Evolutionary conservation across 1,140 invertebrate genomes (phyloP).

Genomic region (Cataglyphis hispanica): DNA sequence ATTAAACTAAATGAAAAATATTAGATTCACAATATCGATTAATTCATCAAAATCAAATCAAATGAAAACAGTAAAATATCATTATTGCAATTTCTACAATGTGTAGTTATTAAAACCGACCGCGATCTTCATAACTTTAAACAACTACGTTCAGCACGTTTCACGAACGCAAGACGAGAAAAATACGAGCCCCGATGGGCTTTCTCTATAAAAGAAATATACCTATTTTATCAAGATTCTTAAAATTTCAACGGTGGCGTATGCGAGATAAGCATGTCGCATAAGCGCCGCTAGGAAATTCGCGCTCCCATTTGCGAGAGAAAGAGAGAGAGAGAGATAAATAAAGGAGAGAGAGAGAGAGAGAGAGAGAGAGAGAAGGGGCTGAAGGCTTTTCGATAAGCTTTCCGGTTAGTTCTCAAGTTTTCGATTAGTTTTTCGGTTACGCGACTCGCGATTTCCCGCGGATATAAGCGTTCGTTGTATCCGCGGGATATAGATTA

Average conservation of each 20-base stretch:
- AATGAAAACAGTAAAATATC: neutral
- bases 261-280: constrained; percentile 52
- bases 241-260: constrained; percentile 40
- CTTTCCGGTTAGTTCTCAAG: constrained; percentile 62
- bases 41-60: too few species aligned
- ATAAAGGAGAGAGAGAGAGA: neutral
- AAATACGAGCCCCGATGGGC: constrained; percentile 24
- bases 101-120: constrained; percentile 9
- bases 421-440: constrained; percentile 65
- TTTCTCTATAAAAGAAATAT: constrained; percentile 1
- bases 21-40: too few species aligned
- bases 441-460: constrained; percentile 61
- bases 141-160: neutral
- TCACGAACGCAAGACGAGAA: neutral
- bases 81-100: neutral
- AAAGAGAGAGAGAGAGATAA: neutral
- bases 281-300: constrained; percentile 50
- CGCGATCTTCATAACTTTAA: constrained; percentile 3
- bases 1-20: constrained; percentile 1
- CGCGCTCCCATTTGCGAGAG: constrained; percentile 13
- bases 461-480: constrained; percentile 61
- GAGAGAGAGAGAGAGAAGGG: neutral
- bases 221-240: constrained; percentile 54
- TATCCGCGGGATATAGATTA: constrained; percentile 63
- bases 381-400: constrained; percentile 55